Evolutionary conservation across 1,140 invertebrate genomes (phyloP), one percentile per base, ranked within the genome.

Genomic region (Mycetomoellerius zeteki): DNA sequence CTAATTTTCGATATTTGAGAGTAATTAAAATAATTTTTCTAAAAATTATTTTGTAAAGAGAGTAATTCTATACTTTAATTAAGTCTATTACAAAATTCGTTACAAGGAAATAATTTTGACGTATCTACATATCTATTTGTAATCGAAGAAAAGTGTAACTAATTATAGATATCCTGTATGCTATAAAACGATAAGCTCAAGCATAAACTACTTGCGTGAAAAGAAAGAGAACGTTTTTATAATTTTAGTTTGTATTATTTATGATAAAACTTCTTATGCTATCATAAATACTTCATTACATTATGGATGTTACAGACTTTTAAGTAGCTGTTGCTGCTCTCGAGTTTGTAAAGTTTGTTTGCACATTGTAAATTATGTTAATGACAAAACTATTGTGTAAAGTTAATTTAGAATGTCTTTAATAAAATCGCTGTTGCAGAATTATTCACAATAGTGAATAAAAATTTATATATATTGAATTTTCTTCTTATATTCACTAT

Each of bases 311-410:
- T 52, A 52, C 27, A 33, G 33, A 58, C 8, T 58, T 72, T 4
- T 47, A 56, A 30, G 24, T 43, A 21, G 10, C 52, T 67, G 37
- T 54, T 56, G 56, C 16, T 30, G 50, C 65, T 81, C 19, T 1
- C 10, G 7, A 72, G 16, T 37, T 58, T 82, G 65, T 82, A 58
- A 58, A 82, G 16, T 82, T 82, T 27, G n/a, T 77, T 77, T 21
- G 14, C 43, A 21, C 33, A 72, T 71, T 81, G 33, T 81, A 56
- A 81, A 81, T 81, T 43, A 72, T 47, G 16, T 71, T 81, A 71
- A 43, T n/a, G 21, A 81, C 19, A 72, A 19, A 65, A 67, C 1
- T 10, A 58, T 71, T 3, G 50, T 71, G 78, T 82, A 82, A 82
- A 47, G 24, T 72, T 82, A 56, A 27, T 65, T 78, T 56, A n/a